A percentile compares a stretch with the other conserved stretches of the same genome.
Evolutionary conservation across 2,797 vertebrate genomes (phyloP).

Genomic region (Phoebastria nigripes): DNA sequence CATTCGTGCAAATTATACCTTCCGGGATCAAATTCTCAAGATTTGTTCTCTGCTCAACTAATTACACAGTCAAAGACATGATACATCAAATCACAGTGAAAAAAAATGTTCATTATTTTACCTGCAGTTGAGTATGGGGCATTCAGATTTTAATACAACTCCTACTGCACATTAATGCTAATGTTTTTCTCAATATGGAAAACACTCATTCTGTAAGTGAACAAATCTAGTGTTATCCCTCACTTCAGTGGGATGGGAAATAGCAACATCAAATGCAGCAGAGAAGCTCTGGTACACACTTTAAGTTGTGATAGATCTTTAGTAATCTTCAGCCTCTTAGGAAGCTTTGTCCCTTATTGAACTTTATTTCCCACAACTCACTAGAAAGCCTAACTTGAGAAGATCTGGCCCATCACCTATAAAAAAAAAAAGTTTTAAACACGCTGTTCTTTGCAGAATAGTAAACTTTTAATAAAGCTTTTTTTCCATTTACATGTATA

Average conservation of each 20-base stretch:
- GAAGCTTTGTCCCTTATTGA: not conserved
- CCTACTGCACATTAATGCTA: not conserved
- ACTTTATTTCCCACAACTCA: not conserved
- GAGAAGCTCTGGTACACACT: not conserved
- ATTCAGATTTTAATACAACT: not conserved
- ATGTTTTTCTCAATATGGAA: not conserved
- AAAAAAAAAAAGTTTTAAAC: not conserved
- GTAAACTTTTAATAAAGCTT: not conserved
- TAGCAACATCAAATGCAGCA: not conserved
- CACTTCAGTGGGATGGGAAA: not conserved
- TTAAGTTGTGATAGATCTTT: not conserved
- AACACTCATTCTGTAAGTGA: not conserved
- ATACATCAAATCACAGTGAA: not conserved
- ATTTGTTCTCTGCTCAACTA: not conserved
- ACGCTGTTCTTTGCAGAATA: accelerated
- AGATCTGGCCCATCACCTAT: not conserved
- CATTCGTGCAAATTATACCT: not conserved
- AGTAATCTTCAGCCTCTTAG: not conserved
- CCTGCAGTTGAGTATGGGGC: not conserved
- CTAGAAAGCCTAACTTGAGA: not conserved
- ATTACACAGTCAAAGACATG: not conserved
- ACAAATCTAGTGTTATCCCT: not conserved
- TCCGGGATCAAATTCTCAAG: not conserved
- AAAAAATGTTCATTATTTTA: not conserved
- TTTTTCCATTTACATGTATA: not conserved